phyloP scores from a whole-genome alignment of 2,113 vertebrate genomes.

The Regulus satrapa region DNA sequence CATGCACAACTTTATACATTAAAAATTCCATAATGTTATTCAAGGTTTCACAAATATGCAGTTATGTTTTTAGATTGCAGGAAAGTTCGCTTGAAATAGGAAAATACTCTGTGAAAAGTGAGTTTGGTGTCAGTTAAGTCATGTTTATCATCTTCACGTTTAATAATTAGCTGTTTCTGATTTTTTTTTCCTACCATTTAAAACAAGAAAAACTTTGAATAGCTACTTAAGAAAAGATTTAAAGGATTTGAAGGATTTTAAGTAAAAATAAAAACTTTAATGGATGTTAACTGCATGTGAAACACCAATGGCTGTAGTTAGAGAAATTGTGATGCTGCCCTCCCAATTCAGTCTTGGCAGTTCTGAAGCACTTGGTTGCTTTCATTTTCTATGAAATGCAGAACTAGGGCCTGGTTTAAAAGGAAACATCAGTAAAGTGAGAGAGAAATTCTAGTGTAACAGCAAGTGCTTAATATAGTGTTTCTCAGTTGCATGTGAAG shows the following conservation, averaged over 20 bases:
- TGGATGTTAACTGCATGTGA: neutral
- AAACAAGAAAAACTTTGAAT: neutral
- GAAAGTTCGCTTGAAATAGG: neutral
- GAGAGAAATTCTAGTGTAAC: neutral
- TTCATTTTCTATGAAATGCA: neutral
- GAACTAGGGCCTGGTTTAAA: neutral
- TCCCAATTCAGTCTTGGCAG: neutral
- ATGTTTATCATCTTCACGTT: neutral
- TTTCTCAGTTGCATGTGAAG: neutral
- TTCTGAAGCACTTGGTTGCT: neutral
- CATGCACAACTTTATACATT: neutral
- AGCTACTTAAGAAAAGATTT: neutral
- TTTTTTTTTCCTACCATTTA: neutral
- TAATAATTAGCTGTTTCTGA: neutral
- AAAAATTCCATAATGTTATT: neutral
- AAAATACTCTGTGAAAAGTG: neutral
- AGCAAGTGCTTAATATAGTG: neutral
- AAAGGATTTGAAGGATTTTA: neutral
- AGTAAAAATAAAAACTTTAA: neutral
- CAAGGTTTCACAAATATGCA: neutral
- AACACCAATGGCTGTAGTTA: neutral
- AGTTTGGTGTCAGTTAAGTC: neutral
- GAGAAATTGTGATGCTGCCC: neutral
- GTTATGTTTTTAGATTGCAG: neutral
- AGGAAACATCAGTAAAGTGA: neutral